Base-by-base conservation (phyloP, 2,888 invertebrate genomes). In the Ectobius pallidus region DNA sequence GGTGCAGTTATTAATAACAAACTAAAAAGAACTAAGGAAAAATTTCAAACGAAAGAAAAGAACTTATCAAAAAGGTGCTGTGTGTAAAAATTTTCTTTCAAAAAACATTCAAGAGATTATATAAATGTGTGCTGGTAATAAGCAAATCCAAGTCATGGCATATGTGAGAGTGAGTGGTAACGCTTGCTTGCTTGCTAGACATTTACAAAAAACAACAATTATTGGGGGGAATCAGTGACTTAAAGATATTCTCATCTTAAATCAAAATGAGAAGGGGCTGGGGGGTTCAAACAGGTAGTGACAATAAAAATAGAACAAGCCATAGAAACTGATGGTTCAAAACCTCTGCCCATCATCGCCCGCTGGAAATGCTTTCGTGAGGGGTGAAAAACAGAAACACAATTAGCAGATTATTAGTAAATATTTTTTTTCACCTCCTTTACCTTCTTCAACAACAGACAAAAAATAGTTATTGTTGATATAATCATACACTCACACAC, bases 271-370 rank as follows among this genome's bases (percentile, higher is more conserved):
- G 27, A 52, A n/a, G 44, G 70, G 70, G 62, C 30, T n/a, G 27
- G 32, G 22, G 58, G 58, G 14, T 58, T 32, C 58, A 58, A 58
- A 58, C 58, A 58, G 62, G 44, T n/a, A 68, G 61, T 68, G 72
- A 72, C 68, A 72, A 39, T 70, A 52, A 69, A 74, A 74, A 74
- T 69, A 69, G 46, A 49, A 74, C 74, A 74, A 74, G 72, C 72
- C 72, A 71, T 72, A 71, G 42, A 74, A 69, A 62, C 61, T 69
- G 69, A 73, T 55, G 44, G 81, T 81, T 79, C 79, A 81, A 82
- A 83, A 83, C 82, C 83, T 83, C 83, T 81, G 80, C 81, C 81
- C 77, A 44, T 68, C 77, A 81, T 82, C 82, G 82, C 82, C 83
- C 58, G 75, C 83, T 83, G 83, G 81, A 83, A 83, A 82, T 81